Evolutionary conservation across 2,888 invertebrate species (phyloP), one percentile per base, ranked within the genome.

Genomic region (Ichneumoninae sp.): DNA sequence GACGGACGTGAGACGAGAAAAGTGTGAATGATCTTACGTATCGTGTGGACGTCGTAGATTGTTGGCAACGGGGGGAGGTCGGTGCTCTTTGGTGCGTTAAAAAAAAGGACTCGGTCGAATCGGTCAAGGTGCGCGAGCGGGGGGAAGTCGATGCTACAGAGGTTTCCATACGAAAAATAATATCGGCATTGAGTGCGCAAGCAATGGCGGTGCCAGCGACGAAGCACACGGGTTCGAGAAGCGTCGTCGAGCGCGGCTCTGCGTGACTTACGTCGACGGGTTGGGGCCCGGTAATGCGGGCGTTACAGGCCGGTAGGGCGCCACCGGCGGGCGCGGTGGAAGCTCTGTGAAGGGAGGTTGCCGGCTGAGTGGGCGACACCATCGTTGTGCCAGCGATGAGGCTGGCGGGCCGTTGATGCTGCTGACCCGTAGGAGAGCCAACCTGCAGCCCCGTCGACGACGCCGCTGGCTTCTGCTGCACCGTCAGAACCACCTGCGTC

Each of bases 261-360:
- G 36, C 62, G 65, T 83, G 91, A 96, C 97, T 97, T 94, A 98
- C 98, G 94, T 98, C 97, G 87, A 98, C 98, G 62, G 98, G 98
- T 89, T 97, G 96, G 0, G 98, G 98, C 66, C 96, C 97, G 26
- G 97, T 98, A 91, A 98, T 97, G 72, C 97, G 96, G 89, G 95
- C 94, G 90, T 95, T 94, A 90, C 96, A 93, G 13, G 85, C 62
- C 22, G 80, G 75, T 89, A 96, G 94, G 0, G 96, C 95, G 93
- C 96, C 90, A 93, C 95, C 84, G 50, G 92, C 91, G 81, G 93
- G 92, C 44, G 92, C 91, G 44, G 93, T 92, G 33, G 93, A 91
- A 8, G 91, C 91, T 65, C 93, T 88, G 75, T 94, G 93, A 79
- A 94, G 90, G n/a, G 94, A 93, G 60, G 93, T 93, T 50, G 92